Base-by-base conservation (phyloP, 2,888 invertebrate genomes). In the Tenodera sinensis region DNA sequence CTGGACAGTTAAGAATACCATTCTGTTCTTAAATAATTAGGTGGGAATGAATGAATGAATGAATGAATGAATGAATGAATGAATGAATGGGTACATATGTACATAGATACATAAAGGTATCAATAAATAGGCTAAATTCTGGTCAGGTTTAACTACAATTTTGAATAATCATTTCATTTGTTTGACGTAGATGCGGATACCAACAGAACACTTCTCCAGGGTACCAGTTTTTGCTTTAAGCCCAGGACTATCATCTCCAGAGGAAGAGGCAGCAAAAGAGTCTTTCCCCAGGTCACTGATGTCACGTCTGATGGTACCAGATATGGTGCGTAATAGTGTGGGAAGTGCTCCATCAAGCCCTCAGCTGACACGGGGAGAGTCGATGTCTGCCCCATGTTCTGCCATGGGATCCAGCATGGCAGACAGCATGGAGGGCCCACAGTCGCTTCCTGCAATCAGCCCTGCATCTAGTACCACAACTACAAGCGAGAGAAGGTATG, bases 131-230 rank as follows among this genome's bases (percentile, higher is more conserved):
- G 42, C 12, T 42, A 42, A 42, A 42, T 42, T 9, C 12, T 42
- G 42, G 12, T 12, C 0, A 42, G 12, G 1, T 42, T 42, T 42
- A 42, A 9, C 42, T 42, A 42, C 9, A 42, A 12, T 42, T 34
- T 42, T 42, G 42, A 12, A 1, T 9, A 42, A 12, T 12, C 42
- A 42, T 42, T 12, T 42, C 9, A 9, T 42, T 12, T 42, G 1
- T 42, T 9, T 42, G 12, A 42, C 12, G 12, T 42, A 42, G 97
- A 98, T 99, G 98, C 96, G 98, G 91, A 98, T 99, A 92, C 98
- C 98, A 34, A 98, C 98, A 92, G 98, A 98, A 93, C 98, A 98
- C 93, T 98, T 98, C 93, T 97, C 98, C 47, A 97, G 98, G 93
- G 98, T 98, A 91, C 98, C 99, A 7, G 98, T 99, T 91, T 98